These are phyloP conservation scores for Brenthis ino DNA, from an alignment of 2,888 invertebrate genomes.

Conservation along the genomic window DNA sequence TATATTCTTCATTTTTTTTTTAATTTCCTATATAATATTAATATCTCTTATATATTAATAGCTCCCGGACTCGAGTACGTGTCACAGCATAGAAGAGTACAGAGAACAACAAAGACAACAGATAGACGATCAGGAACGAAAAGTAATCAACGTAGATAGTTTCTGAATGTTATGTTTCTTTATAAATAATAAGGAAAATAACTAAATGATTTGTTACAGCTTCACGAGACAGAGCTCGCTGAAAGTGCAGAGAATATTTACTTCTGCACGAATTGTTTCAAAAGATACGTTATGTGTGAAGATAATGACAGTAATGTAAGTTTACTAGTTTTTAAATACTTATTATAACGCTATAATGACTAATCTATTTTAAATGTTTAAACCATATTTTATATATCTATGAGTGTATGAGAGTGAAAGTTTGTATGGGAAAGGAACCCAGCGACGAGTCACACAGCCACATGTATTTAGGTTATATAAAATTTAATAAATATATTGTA, in stretches of 20 bases:
- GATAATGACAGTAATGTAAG: conserved; percentile 64
- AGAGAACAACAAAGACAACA: conserved; percentile 64
- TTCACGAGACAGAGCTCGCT: conserved; percentile 48
- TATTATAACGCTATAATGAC: too few species aligned
- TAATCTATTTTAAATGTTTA: too few species aligned
- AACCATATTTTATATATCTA: too few species aligned
- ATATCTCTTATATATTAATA: not conserved
- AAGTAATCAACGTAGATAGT: conserved; percentile 42
- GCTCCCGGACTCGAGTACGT: conserved; percentile 46
- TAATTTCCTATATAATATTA: not conserved
- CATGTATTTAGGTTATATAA: too few species aligned
- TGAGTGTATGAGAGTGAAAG: too few species aligned
- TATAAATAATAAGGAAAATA: not conserved
- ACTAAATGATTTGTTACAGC: conserved; percentile 44
- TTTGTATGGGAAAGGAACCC: too few species aligned
- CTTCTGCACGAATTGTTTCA: conserved; percentile 77
- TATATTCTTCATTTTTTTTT: not conserved
- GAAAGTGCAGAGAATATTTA: conserved; percentile 56
- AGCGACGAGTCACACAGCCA: too few species aligned
- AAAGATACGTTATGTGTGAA: conserved; percentile 60
- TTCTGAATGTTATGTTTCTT: not conserved
- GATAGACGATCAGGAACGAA: conserved; percentile 52
- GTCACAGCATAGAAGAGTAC: conserved; percentile 67
- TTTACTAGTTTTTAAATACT: conserved; percentile 24
- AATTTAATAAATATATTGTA: too few species aligned